Conservation (phyloP, 2,797 vertebrate genomes). For the Pampus argenteus region DNA sequence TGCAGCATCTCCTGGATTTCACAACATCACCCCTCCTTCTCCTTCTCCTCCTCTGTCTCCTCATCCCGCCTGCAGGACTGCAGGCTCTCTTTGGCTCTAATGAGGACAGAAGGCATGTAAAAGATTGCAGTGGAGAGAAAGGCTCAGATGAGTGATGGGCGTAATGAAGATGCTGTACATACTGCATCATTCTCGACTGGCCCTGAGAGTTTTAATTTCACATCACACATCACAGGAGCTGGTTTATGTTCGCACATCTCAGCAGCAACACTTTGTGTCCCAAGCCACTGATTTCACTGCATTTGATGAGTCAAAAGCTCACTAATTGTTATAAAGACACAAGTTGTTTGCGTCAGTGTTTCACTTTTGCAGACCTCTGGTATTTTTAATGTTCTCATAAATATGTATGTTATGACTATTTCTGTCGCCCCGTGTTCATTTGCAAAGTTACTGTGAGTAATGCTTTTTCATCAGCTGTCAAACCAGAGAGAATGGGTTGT, state of each 20-base stretch:
- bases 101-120: constrained; percentile 45
- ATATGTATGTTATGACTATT: constrained; percentile 68
- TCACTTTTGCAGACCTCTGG: constrained; percentile 50
- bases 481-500: constrained; percentile 22
- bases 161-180: background rate
- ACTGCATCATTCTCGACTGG: background rate
- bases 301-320: constrained; percentile 16
- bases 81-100: constrained; percentile 49
- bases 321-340: constrained; percentile 26
- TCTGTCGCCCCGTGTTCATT: constrained; percentile 52
- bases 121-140: constrained; percentile 25
- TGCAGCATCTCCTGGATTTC: constrained; percentile 77
- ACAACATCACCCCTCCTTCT: constrained; percentile 48
- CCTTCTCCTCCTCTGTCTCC: constrained; percentile 2
- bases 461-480: constrained; percentile 46
- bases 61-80: constrained; percentile 46
- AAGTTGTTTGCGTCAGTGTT: constrained; percentile 28
- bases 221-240: background rate
- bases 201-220: background rate
- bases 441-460: constrained; percentile 56
- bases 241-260: background rate
- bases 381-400: constrained; percentile 68
- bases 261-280: constrained; percentile 5
- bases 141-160: background rate
- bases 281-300: background rate